phyloP scores from a whole-genome alignment of 2,113 vertebrate genomes.

The Thunnus thynnus region DNA sequence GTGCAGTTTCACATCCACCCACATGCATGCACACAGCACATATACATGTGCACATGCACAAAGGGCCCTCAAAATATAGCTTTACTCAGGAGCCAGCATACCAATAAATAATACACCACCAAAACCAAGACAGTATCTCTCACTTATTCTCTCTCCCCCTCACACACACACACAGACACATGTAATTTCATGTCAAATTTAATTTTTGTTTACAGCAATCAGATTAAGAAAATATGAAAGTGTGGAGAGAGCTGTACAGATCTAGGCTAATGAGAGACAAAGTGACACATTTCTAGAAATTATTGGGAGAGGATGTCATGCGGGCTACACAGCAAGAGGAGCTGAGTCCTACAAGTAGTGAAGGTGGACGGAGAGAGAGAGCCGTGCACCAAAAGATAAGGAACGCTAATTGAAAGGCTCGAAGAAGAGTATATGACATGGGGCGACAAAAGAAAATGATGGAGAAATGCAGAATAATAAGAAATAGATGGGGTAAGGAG shows the following conservation, averaged over 20 bases:
- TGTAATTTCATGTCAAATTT: conserved; percentile 63
- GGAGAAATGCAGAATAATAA: conserved; percentile 45
- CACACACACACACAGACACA: conserved; percentile 17
- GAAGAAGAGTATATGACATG: conserved; percentile 20
- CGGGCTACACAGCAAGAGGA: conserved; percentile 4
- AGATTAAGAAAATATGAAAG: conserved; percentile 63
- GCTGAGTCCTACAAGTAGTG: not conserved
- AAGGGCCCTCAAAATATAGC: conserved; percentile 57
- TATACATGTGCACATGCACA: conserved; percentile 24
- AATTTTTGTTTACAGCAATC: conserved; percentile 69
- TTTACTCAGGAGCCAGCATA: conserved; percentile 50
- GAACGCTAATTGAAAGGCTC: conserved; percentile 14
- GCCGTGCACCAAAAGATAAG: conserved; percentile 10
- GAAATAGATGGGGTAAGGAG: conserved; percentile 40
- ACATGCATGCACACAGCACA: conserved; percentile 21
- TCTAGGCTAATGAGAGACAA: conserved; percentile 52
- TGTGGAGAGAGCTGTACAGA: conserved; percentile 32
- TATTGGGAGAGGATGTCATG: conserved; percentile 21
- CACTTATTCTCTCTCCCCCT: conserved; percentile 8
- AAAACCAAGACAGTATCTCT: conserved; percentile 57
- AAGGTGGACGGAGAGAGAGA: conserved; percentile 19
- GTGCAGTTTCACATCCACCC: conserved; percentile 54
- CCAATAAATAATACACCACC: conserved; percentile 73
- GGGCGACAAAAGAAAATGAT: conserved; percentile 30
- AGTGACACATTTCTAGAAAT: conserved; percentile 61